Conservation (phyloP, 2,888 invertebrate species). For the Deladenus siricidicola region DNA sequence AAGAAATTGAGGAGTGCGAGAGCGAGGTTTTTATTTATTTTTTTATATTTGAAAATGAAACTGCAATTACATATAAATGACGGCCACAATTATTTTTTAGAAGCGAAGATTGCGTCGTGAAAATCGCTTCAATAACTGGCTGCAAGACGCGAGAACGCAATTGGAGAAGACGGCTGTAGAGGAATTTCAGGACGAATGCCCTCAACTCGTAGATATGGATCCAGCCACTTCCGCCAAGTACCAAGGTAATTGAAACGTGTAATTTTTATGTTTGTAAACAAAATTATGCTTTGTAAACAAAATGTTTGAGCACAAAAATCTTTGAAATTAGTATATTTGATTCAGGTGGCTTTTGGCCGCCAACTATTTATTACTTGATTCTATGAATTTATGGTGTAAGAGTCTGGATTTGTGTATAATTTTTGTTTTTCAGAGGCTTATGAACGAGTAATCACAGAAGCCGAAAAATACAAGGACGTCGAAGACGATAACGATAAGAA, state of each 20-base stretch:
- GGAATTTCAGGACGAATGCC: slow-evolving; percentile 19
- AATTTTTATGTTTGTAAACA: no score
- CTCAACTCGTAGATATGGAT: slow-evolving; percentile 28
- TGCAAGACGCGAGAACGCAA: slow-evolving; percentile 35
- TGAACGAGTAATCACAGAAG: neutral
- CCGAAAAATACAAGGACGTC: neutral
- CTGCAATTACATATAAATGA: no score
- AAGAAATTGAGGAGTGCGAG: slow-evolving; percentile 24
- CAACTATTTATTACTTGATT: no score
- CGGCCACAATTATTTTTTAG: slow-evolving; percentile 18
- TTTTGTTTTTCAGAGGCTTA: neutral
- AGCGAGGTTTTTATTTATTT: no score
- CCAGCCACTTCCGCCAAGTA: slow-evolving; percentile 22
- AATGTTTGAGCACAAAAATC: no score
- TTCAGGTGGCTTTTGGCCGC: no score
- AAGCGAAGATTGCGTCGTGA: slow-evolving; percentile 25
- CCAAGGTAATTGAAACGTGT: slow-evolving; percentile 14
- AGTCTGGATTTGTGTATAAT: no score
- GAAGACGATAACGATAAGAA: neutral
- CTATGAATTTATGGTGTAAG: no score
- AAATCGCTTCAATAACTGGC: slow-evolving; percentile 44
- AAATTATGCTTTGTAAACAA: no score
- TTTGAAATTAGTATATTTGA: no score
- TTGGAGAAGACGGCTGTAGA: slow-evolving; percentile 25
- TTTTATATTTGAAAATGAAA: no score